Evolutionary conservation across 23 tunicate species (phyloP).

Genomic region (Styela plicata): DNA sequence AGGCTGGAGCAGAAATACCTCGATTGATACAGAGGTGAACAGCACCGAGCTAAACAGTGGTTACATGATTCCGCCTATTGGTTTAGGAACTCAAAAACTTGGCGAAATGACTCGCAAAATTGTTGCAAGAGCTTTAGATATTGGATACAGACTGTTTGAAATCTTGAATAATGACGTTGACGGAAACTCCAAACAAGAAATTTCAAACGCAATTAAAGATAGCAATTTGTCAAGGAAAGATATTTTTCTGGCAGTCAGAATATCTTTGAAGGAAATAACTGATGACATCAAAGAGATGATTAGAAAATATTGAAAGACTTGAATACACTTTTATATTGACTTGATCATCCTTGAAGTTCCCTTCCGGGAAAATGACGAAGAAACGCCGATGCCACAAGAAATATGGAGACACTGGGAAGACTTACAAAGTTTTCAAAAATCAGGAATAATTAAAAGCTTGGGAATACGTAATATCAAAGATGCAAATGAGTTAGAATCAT

Average conservation of each 20-base stretch:
- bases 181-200: not conserved
- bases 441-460: conserved; percentile 32
- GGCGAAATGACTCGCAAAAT: conserved; percentile 20
- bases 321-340: conserved; percentile 47
- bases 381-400: not conserved
- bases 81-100: conserved; percentile 38
- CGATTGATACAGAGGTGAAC: not conserved
- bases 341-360: conserved; percentile 16
- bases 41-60: conserved; percentile 32
- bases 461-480: conserved; percentile 49
- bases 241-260: not conserved
- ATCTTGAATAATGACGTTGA: conserved; percentile 26
- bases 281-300: not conserved
- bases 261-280: not conserved
- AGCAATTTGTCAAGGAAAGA: not conserved
- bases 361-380: conserved; percentile 20
- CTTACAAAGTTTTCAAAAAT: conserved; percentile 35
- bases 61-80: conserved; percentile 45
- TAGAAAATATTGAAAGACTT: conserved; percentile 12
- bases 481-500: not conserved
- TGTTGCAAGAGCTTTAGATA: conserved; percentile 23
- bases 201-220: not conserved
- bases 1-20: not conserved
- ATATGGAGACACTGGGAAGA: conserved; percentile 30
- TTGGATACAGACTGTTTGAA: conserved; percentile 63